Evolutionary conservation across 1,140 invertebrate genomes (phyloP).

Genomic region (Hyphantria cunea): DNA sequence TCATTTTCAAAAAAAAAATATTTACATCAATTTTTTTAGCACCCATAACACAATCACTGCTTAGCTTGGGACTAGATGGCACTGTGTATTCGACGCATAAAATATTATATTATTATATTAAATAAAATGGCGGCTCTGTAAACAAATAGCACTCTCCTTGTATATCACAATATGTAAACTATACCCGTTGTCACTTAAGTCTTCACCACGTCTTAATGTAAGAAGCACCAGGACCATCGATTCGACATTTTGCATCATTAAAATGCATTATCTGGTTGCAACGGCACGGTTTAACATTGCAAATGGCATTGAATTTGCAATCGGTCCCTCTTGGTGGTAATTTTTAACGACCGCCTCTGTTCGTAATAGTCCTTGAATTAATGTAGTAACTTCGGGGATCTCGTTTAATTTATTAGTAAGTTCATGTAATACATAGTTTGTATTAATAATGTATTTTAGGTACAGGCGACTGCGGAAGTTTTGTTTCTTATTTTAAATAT

Average conservation of each 20-base stretch:
- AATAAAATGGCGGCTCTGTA: too few species aligned
- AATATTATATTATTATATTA: too few species aligned
- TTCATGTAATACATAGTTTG: slow-evolving; percentile 4
- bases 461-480: too few species aligned
- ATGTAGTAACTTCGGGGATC: slow-evolving; percentile 36
- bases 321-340: slow-evolving; percentile 69
- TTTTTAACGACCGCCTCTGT: slow-evolving; percentile 73
- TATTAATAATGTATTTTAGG: neutral
- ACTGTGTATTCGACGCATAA: too few species aligned
- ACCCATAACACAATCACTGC: too few species aligned
- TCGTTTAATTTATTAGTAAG: slow-evolving; percentile 33
- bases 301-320: slow-evolving; percentile 75
- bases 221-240: slow-evolving; percentile 61
- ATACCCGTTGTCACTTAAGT: slow-evolving; percentile 26
- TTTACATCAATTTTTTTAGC: too few species aligned
- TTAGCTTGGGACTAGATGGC: too few species aligned
- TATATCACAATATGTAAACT: slow-evolving; percentile 10
- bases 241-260: slow-evolving; percentile 73
- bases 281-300: slow-evolving; percentile 75
- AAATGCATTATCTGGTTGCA: slow-evolving; percentile 79
- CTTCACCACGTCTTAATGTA: slow-evolving; percentile 33
- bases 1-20: too few species aligned
- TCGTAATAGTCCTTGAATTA: slow-evolving; percentile 72
- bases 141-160: neutral
- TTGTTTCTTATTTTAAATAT: too few species aligned